Evolutionary conservation across 2,888 invertebrate genomes (phyloP).

Genomic region (Physocephala rufipes): DNA sequence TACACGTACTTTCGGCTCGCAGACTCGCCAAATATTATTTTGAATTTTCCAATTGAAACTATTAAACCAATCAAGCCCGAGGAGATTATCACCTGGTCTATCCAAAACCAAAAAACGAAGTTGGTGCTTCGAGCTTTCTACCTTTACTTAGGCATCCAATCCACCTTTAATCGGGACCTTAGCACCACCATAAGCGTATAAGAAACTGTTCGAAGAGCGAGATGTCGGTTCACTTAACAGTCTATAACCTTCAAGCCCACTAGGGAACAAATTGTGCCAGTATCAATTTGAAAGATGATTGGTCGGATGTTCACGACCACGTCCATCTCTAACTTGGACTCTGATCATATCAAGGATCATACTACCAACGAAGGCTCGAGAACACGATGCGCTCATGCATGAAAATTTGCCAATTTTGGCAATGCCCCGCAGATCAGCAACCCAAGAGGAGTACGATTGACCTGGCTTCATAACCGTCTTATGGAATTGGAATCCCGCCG

Average conservation of each 20-base stretch:
- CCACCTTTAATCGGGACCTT: background rate
- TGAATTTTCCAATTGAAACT: background rate
- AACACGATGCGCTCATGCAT: conserved; percentile 19
- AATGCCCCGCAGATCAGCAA: background rate
- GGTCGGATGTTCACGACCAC: background rate
- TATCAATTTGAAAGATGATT: background rate
- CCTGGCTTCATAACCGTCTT: background rate
- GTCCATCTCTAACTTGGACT: too few relatives aligned
- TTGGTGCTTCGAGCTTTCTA: background rate
- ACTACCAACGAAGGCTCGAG: conserved; percentile 19
- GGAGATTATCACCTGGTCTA: too few relatives aligned
- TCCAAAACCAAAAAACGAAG: conserved; percentile 1
- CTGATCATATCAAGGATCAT: conserved; percentile 21
- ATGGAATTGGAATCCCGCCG: background rate
- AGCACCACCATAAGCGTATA: too few relatives aligned
- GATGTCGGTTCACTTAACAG: background rate
- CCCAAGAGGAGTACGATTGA: background rate
- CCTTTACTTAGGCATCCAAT: background rate
- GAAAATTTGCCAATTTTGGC: background rate
- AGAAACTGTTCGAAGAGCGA: background rate
- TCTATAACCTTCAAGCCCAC: background rate
- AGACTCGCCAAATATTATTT: background rate
- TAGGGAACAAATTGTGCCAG: background rate
- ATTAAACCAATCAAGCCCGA: conserved; percentile 13
- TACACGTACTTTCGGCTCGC: too few relatives aligned